Evolutionary conservation across 2,888 invertebrate species (phyloP), one percentile per base, ranked within the genome.

Genomic region (Synanthedon formicaeformis): DNA sequence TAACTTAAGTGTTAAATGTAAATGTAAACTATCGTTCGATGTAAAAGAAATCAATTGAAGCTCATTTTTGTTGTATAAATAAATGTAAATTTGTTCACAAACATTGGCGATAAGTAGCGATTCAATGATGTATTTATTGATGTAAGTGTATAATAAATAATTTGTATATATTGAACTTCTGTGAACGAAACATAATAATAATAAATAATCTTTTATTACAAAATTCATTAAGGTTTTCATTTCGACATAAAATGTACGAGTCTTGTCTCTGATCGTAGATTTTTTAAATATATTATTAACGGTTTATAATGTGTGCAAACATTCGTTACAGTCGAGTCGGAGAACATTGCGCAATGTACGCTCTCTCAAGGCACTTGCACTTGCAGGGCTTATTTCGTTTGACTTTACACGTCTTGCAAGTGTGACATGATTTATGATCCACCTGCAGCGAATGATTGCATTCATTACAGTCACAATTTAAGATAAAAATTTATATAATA

Each of bases 151-250:
- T n/a, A 41, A 77, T 71, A 71, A 73, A 76, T 82, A 79, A 85
- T 86, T 80, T 87, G 86, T 87, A 87, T 87, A 87, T 87, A 87
- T 83, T 78, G 86, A 84, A 81, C 70, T 69, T 73, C 81, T 86
- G 83, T 85, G 83, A 84, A 84, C 73, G 76, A 69, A 75, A 71
- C 71, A 69, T 74, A 71, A 73, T 73, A 83, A 84, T 80, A 82
- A 84, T 34, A 80, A 81, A 78, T 70, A 74, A 78, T 65, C 72
- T 81, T 87, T 86, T 86, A 85, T 78, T 83, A 85, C 80, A 83
- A 85, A 85, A 78, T 69, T 58, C 57, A 71, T 58, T 59, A 64
- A 77, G 73, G 67, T 75, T 85, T 85, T 84, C 69, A 83, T 85
- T 85, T 81, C 62, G 49, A 53, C 57, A 56, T 57, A 59, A 54